A percentile compares a stretch with the other conserved stretches of the same genome.
phyloP scores from a whole-genome alignment of 2,888 invertebrate genomes.

The Hemicrepidius hirtus region DNA sequence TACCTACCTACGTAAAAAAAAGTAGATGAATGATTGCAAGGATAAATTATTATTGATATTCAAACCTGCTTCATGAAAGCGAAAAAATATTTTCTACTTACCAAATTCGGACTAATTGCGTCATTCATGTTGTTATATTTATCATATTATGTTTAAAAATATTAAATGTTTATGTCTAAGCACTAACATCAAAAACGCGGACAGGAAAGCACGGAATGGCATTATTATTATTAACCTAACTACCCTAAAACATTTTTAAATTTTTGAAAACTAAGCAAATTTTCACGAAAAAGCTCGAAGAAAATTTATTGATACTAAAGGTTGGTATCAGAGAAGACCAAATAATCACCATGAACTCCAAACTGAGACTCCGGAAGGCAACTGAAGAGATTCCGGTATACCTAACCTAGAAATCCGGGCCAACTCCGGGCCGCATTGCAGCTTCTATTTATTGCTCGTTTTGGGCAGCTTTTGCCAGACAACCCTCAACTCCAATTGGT shows the following conservation, averaged over 20 bases:
- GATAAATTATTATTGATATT: background rate
- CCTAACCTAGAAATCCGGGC: conserved; percentile 61
- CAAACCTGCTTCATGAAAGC: no score
- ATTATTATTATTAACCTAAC: background rate
- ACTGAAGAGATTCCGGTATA: conserved; percentile 55
- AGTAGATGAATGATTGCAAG: background rate
- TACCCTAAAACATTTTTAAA: background rate
- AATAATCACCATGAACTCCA: conserved; percentile 27
- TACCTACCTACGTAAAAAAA: no score
- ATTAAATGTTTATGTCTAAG: conserved; percentile 23
- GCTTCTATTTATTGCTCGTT: conserved; percentile 61
- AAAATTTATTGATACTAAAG: background rate
- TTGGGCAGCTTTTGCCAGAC: conserved; percentile 54
- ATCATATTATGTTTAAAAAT: conserved; percentile 19
- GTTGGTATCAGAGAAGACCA: background rate
- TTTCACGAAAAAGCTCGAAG: background rate
- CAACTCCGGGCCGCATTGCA: conserved; percentile 65
- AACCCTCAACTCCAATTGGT: conserved; percentile 56
- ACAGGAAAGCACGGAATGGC: conserved; percentile 4
- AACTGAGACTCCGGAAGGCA: conserved; percentile 54
- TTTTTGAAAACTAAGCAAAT: background rate
- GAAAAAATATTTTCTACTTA: conserved; percentile 43
- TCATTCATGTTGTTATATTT: conserved; percentile 50
- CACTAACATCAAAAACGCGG: conserved; percentile 32
- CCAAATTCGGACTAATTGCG: conserved; percentile 54